These are phyloP conservation scores for Zoroaster sp. DNA, from an alignment of 53 echinoderm and acorn worm genomes.

Conservation along the genomic window DNA sequence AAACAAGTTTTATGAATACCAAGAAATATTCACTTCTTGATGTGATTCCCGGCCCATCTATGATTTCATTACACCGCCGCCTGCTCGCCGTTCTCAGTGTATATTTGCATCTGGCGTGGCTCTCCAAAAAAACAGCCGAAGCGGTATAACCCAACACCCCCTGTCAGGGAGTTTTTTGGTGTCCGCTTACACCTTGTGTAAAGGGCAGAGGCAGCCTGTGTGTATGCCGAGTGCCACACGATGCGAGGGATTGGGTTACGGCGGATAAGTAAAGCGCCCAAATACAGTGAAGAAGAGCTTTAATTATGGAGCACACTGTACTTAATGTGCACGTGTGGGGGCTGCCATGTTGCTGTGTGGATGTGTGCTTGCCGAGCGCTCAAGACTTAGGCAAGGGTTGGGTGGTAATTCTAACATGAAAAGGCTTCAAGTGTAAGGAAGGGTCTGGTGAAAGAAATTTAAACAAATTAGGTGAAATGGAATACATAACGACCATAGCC, in stretches of 20 bases:
- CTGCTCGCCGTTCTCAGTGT: neutral
- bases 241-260: slow-evolving; percentile 20
- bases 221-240: slow-evolving; percentile 23
- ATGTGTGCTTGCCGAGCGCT: neutral
- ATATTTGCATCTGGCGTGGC: neutral
- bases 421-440: neutral
- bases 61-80: neutral
- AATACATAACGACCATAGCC: too few species aligned
- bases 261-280: slow-evolving; percentile 4
- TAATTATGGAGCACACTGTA: slow-evolving; percentile 18
- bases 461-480: neutral
- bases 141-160: slow-evolving; percentile 16
- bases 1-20: neutral
- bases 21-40: neutral
- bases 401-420: neutral
- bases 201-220: neutral
- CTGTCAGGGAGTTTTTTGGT: slow-evolving; percentile 2
- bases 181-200: slow-evolving; percentile 47
- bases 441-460: neutral
- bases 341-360: neutral
- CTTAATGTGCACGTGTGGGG: neutral
- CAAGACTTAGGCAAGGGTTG: too few species aligned
- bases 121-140: neutral
- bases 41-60: neutral
- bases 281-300: slow-evolving; percentile 40